These are phyloP conservation scores for Sarcophaga bullata DNA, from an alignment of 1,140 invertebrate genomes.

Conservation along the genomic window DNA sequence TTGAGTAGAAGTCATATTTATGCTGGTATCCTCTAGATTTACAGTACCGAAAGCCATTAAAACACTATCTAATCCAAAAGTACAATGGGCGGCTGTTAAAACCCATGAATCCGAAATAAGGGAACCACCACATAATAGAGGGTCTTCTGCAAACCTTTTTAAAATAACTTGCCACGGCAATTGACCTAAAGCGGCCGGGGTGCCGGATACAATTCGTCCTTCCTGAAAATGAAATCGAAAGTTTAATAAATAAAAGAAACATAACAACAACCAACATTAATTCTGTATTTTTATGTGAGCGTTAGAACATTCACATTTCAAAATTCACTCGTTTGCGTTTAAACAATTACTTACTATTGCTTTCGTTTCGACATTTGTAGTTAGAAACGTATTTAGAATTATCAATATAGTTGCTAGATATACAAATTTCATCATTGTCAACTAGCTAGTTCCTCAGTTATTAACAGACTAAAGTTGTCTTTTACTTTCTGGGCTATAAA, in stretches of 20 bases:
- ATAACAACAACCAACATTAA: no score
- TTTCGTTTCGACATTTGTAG: background rate
- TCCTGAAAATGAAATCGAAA: conserved; percentile 44
- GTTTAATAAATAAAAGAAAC: background rate
- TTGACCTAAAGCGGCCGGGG: conserved; percentile 47
- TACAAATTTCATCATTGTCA: background rate
- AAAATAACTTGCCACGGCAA: conserved; percentile 63
- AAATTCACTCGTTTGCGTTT: no score
- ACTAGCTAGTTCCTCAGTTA: background rate
- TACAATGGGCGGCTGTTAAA: conserved; percentile 72
- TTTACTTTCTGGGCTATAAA: no score
- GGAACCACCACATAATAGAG: conserved; percentile 69
- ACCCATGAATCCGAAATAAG: conserved; percentile 69
- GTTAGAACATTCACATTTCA: no score
- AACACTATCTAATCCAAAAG: conserved; percentile 51
- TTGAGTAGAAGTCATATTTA: conserved; percentile 58
- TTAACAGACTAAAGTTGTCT: background rate
- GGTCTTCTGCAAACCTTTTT: conserved; percentile 54
- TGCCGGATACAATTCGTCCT: conserved; percentile 55
- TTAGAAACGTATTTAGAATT: background rate
- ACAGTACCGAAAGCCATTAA: conserved; percentile 66
- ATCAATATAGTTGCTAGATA: background rate
- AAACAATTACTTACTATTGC: background rate
- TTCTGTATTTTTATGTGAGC: no score
- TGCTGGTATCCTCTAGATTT: conserved; percentile 57